Percentiles rank a stretch among this genome's conserved stretches.
Conservation (phyloP, 2,113 vertebrate species). For the Heterotilapia buettikoferi region DNA sequence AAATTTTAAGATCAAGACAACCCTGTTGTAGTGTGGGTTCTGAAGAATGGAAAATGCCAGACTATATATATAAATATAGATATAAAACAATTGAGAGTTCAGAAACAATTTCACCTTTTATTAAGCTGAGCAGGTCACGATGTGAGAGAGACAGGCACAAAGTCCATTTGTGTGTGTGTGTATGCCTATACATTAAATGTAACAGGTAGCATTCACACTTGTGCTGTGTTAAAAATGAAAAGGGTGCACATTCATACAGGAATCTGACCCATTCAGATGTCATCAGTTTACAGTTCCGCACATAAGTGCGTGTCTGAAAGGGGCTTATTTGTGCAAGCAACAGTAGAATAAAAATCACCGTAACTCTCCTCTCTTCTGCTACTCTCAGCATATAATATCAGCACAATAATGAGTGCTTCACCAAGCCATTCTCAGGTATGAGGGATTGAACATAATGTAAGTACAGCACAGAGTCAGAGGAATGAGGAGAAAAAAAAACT, state of each 20-base stretch:
- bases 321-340: background rate
- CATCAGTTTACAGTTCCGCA: background rate
- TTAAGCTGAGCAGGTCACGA: background rate
- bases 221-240: background rate
- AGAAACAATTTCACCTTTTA: background rate
- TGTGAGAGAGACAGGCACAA: background rate
- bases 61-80: background rate
- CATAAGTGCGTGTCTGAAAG: background rate
- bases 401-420: constrained; percentile 36
- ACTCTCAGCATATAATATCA: constrained; percentile 15
- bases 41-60: background rate
- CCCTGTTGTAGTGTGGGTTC: background rate
- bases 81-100: background rate
- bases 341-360: constrained; percentile 7
- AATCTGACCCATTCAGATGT: background rate
- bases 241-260: background rate
- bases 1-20: too few relatives aligned
- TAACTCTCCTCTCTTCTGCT: background rate
- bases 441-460: constrained; percentile 22
- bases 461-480: background rate
- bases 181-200: background rate
- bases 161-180: background rate
- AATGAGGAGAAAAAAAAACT: background rate
- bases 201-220: background rate
- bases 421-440: constrained; percentile 6